Percentiles rank a stretch among this genome's conserved stretches.
Conservation (phyloP, 2,888 invertebrate species). For the Serrognathus titanus region DNA sequence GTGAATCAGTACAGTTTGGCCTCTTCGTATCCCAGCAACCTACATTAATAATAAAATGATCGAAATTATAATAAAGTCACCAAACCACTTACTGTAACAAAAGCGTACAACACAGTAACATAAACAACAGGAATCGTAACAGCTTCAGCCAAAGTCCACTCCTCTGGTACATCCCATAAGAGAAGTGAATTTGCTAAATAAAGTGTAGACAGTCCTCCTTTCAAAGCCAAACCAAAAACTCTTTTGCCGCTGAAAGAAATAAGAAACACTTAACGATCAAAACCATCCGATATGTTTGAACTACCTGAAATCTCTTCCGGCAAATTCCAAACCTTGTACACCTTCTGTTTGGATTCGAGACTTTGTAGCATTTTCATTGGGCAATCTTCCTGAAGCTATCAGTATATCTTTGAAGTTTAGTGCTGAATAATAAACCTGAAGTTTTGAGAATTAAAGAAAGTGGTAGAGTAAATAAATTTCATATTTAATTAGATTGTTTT, state of each 20-base stretch:
- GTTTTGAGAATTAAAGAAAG: too few relatives aligned
- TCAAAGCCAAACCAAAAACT: slow-evolving; percentile 63
- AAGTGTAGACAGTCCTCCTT: slow-evolving; percentile 59
- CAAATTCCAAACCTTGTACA: slow-evolving; percentile 58
- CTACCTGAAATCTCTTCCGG: slow-evolving; percentile 53
- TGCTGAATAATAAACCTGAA: slow-evolving; percentile 69
- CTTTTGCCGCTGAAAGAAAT: slow-evolving; percentile 53
- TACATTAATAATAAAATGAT: too few relatives aligned
- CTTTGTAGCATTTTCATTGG: slow-evolving; percentile 72
- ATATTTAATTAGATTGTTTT: too few relatives aligned
- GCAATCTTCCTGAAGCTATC: slow-evolving; percentile 86
- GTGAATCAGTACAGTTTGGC: slow-evolving; percentile 50
- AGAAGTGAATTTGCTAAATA: too few relatives aligned
- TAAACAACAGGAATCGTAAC: slow-evolving; percentile 76
- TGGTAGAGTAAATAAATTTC: slow-evolving; percentile 51
- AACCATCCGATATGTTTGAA: not conserved
- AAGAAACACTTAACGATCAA: not conserved
- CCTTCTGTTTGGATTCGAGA: slow-evolving; percentile 53
- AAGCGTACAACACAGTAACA: slow-evolving; percentile 51
- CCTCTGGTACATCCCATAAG: slow-evolving; percentile 66
- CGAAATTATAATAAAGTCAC: too few relatives aligned
- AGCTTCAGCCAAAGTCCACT: slow-evolving; percentile 71
- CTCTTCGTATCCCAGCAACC: not conserved
- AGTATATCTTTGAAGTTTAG: slow-evolving; percentile 94
- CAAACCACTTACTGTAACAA: slow-evolving; percentile 45